Conservation (phyloP, 2,797 vertebrate species). For the Aeoliscus strigatus region DNA sequence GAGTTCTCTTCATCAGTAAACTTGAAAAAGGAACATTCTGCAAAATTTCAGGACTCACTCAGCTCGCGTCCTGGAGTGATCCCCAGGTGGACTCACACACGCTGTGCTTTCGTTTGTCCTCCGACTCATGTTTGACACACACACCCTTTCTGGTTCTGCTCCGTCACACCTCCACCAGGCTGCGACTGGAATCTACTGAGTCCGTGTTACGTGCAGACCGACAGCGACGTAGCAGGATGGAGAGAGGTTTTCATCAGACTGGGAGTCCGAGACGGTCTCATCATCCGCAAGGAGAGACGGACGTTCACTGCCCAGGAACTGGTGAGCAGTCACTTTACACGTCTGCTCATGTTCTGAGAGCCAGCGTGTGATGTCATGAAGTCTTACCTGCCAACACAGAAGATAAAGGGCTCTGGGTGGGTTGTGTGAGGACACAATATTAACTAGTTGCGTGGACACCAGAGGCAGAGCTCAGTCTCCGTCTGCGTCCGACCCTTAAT, state of each 20-base stretch:
- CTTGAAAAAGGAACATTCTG: too few relatives aligned
- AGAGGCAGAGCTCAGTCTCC: conserved; percentile 7
- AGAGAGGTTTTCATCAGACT: conserved; percentile 68
- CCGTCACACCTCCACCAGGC: conserved; percentile 51
- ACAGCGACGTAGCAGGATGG: conserved; percentile 71
- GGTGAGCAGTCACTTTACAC: conserved; percentile 57
- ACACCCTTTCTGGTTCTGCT: too few relatives aligned
- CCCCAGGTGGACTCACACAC: too few relatives aligned
- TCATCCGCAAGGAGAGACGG: conserved; percentile 72
- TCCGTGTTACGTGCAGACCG: conserved; percentile 67
- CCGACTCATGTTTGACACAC: too few relatives aligned
- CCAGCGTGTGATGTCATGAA: conserved; percentile 9
- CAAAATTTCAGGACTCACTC: too few relatives aligned
- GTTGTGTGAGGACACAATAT: conserved; percentile 41
- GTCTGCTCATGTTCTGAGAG: too few relatives aligned
- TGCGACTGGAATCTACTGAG: conserved; percentile 75
- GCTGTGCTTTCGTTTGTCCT: too few relatives aligned
- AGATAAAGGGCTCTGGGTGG: conserved; percentile 5
- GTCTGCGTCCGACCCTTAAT: conserved; percentile 12
- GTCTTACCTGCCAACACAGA: conserved; percentile 7
- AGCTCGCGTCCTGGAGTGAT: too few relatives aligned
- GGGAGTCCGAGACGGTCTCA: conserved; percentile 74
- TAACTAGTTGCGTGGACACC: conserved; percentile 51
- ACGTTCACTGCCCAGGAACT: conserved; percentile 62
- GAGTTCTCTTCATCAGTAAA: too few relatives aligned